Percentiles rank a stretch among this genome's conserved stretches.
Evolutionary conservation across 1,140 invertebrate genomes (phyloP).

Genomic region (Drosophila setifemur): DNA sequence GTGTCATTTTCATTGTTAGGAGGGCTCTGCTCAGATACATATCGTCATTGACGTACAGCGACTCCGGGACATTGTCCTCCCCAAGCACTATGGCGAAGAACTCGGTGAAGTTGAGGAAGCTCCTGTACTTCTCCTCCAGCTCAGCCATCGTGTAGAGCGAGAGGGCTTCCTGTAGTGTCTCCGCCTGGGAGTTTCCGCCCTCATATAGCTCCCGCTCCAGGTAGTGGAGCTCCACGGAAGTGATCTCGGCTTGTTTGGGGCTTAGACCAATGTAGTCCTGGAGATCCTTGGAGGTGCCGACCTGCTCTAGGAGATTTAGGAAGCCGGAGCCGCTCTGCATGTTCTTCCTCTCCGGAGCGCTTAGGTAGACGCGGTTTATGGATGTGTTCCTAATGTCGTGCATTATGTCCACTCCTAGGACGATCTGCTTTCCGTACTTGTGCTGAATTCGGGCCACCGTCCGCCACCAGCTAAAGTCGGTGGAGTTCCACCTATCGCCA

Average conservation of each 20-base stretch:
- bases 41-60: slow-evolving; percentile 38
- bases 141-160: slow-evolving; percentile 34
- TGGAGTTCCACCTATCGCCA: slow-evolving; percentile 32
- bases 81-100: slow-evolving; percentile 51
- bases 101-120: slow-evolving; percentile 50
- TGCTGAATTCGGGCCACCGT: slow-evolving; percentile 51
- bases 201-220: slow-evolving; percentile 7
- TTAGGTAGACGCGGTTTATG: slow-evolving; percentile 47
- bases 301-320: slow-evolving; percentile 11
- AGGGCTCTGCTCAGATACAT: slow-evolving; percentile 23
- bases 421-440: slow-evolving; percentile 49
- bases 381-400: slow-evolving; percentile 48
- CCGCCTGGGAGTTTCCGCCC: no score
- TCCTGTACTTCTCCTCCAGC: slow-evolving; percentile 35
- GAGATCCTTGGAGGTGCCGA: slow-evolving; percentile 2
- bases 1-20: slow-evolving; percentile 10
- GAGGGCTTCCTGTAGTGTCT: background rate
- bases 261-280: slow-evolving; percentile 29
- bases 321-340: background rate
- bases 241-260: slow-evolving; percentile 10
- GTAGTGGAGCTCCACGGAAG: slow-evolving; percentile 11
- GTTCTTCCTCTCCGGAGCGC: slow-evolving; percentile 1
- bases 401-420: slow-evolving; percentile 55
- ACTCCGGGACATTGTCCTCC: slow-evolving; percentile 35
- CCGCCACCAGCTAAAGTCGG: slow-evolving; percentile 66